These are phyloP conservation scores for Zenarchopterus dispar DNA, from an alignment of 2,797 vertebrate genomes.

Conservation along the genomic window DNA sequence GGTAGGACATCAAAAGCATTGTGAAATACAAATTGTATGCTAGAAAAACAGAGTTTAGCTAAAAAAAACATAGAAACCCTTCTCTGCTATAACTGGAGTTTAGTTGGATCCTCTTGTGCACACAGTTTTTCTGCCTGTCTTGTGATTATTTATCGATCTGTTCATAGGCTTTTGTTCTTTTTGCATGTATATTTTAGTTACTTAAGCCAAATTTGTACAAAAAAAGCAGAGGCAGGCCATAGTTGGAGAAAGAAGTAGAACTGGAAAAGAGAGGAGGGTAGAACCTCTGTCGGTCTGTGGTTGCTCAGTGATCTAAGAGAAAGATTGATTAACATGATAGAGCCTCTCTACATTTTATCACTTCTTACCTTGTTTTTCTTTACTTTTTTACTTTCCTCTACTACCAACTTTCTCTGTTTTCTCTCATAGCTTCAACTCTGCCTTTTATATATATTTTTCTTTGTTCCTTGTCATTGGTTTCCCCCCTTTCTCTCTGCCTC, in stretches of 20 bases:
- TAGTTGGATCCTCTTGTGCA: not conserved
- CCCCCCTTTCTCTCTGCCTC: constrained; percentile 20
- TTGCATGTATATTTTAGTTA: constrained; percentile 52
- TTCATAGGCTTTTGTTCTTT: constrained; percentile 35
- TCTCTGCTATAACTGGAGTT: constrained; percentile 3
- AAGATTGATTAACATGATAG: constrained; percentile 60
- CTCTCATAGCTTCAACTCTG: constrained; percentile 32
- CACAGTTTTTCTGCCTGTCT: constrained; percentile 14
- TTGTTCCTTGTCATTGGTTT: constrained; percentile 33
- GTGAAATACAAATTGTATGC: not conserved
- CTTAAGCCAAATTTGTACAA: constrained; percentile 39
- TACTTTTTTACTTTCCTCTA: constrained; percentile 10
- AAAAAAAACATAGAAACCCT: not conserved
- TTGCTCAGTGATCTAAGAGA: constrained; percentile 64
- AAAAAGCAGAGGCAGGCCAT: constrained; percentile 21
- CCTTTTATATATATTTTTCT: constrained; percentile 25
- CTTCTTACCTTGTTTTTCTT: constrained; percentile 27
- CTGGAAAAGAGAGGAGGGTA: constrained; percentile 40
- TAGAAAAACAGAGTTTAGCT: not conserved
- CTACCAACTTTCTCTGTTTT: constrained; percentile 8
- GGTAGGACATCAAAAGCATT: constrained; percentile 76
- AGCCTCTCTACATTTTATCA: constrained; percentile 44
- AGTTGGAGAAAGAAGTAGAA: constrained; percentile 17
- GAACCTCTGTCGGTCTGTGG: constrained; percentile 37
- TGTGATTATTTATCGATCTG: constrained; percentile 42